Evolutionary conservation across 2,888 invertebrate species (phyloP), one percentile per base, ranked within the genome.

Genomic region (Acheta domesticus): DNA sequence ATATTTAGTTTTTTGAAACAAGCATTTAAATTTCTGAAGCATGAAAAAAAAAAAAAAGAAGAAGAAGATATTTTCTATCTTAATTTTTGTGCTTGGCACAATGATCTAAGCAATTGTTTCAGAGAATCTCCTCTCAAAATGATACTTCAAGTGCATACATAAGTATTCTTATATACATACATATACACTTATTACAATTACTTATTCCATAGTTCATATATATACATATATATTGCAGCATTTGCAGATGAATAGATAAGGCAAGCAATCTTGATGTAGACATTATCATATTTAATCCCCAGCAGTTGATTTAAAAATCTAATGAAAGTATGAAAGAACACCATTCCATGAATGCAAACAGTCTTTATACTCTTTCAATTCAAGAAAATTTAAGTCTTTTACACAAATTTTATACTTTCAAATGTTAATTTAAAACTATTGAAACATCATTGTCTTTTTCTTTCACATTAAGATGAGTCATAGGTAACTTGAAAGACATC

Each of bases 251-350:
- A 62, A n/a, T 62, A 62, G 62, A 81, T 81, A 81, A 81, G 81
- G 81, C 81, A 81, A 81, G 79, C 80, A 80, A 79, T 78, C 79
- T 49, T 81, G 79, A 78, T 77, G 80, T 79, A 75, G 48, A 77
- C 79, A 79, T 81, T 79, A 76, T 79, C 78, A 78, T 77, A 79
- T 76, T 77, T 76, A 79, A 78, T 76, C 75, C 73, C 49, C 79
- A 80, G 75, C 76, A 19, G 73, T 48, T 77, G 48, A 74, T 73
- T 78, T 78, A 73, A 74, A 78, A 78, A 73, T 74, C n/a, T 78
- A 78, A n/a, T 23, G 74, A 78, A 48, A 78, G 76, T 50, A 79
- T 74, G 76, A 79, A 79, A 75, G 73, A 79, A 78, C 75, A 62
- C n/a, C 48, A 75, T 48, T 78, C 36, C 48, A 75, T 75, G n/a